Percentiles rank a stretch among this genome's conserved stretches.
Evolutionary conservation across 2,113 vertebrate genomes (phyloP).

Genomic region (Anarrhichthys ocellatus): DNA sequence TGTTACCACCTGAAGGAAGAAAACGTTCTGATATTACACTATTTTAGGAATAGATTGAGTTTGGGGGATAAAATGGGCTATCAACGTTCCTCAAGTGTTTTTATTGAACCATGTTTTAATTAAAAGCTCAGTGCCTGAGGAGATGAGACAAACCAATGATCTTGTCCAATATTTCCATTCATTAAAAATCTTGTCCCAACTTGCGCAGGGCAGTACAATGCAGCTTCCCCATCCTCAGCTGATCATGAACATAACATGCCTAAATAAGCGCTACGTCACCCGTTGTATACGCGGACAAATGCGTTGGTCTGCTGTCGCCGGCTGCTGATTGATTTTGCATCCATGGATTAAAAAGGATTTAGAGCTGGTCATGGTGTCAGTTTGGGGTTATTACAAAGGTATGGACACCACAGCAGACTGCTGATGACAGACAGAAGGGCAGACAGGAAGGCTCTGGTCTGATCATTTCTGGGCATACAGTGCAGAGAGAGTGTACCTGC

Average conservation of each 20-base stretch:
- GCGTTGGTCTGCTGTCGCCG: not conserved
- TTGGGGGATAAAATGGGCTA: not conserved
- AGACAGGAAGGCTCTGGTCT: not conserved
- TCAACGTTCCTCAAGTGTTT: not conserved
- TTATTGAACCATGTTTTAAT: not conserved
- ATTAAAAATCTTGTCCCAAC: not conserved
- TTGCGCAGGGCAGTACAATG: not conserved
- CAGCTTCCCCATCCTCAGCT: not conserved
- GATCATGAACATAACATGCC: not conserved
- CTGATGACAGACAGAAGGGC: conserved; percentile 26
- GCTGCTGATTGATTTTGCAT: conserved; percentile 32
- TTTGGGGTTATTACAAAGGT: conserved; percentile 32
- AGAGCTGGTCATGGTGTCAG: conserved; percentile 12
- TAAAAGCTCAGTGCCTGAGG: not conserved
- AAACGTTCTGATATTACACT: not conserved
- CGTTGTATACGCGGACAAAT: not conserved
- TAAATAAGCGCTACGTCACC: not conserved
- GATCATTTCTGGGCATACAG: not conserved
- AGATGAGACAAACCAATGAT: not conserved
- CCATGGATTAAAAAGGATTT: conserved; percentile 50
- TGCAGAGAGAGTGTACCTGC: not conserved
- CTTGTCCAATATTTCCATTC: not conserved
- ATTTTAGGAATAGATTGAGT: not conserved
- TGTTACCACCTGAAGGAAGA: not conserved
- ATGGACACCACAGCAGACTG: conserved; percentile 29